These are phyloP conservation scores for Psittacula derbiana DNA, from an alignment of 2,797 vertebrate species.

Conservation along the genomic window DNA sequence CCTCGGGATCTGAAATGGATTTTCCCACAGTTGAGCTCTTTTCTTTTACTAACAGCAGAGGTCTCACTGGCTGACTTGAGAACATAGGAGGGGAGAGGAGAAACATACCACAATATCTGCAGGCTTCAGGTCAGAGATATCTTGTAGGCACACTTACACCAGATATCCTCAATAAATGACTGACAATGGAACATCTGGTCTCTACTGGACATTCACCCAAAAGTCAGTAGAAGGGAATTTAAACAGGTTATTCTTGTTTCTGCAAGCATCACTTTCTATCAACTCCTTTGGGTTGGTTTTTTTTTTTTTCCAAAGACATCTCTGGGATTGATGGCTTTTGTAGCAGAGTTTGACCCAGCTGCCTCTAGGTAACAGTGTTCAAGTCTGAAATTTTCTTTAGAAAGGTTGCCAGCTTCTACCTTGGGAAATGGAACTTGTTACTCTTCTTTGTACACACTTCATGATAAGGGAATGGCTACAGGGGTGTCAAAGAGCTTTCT, in stretches of 20 bases:
- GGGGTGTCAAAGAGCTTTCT: not conserved
- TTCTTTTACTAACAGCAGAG: not conserved
- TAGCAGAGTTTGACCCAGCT: not conserved
- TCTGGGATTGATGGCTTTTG: rapidly evolving
- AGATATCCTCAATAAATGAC: not conserved
- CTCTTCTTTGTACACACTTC: not conserved
- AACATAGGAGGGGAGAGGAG: rapidly evolving
- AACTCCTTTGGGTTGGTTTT: not conserved
- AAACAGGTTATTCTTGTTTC: not conserved
- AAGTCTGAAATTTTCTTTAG: not conserved
- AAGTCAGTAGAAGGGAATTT: not conserved
- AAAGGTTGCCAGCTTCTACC: not conserved
- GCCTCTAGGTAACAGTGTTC: not conserved
- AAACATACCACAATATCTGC: not conserved
- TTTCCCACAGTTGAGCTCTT: not conserved
- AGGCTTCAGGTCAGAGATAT: not conserved
- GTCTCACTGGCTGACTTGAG: not conserved
- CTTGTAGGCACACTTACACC: not conserved
- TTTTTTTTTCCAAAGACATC: not conserved
- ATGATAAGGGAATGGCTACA: not conserved
- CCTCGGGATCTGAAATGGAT: not conserved
- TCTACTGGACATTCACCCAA: not conserved
- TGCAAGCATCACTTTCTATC: not conserved
- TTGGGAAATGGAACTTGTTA: not conserved
- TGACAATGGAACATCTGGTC: not conserved